A percentile compares a stretch with the other conserved stretches of the same genome.
Evolutionary conservation across 2,888 invertebrate species (phyloP).

Genomic region (Heliconius hortense): DNA sequence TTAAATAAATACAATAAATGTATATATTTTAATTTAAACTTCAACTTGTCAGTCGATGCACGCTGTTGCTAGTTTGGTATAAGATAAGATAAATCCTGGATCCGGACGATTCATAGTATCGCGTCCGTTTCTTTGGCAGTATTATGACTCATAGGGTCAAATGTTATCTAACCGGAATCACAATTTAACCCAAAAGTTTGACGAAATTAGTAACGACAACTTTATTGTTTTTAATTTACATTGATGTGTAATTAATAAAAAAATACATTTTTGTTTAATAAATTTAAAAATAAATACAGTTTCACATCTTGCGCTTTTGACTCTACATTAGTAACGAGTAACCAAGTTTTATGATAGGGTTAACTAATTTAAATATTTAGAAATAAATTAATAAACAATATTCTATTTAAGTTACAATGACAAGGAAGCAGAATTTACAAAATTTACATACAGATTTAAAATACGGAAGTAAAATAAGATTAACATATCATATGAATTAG

Average conservation of each 20-base stretch:
- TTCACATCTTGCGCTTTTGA: too few relatives aligned
- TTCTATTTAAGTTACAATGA: background rate
- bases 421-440: background rate
- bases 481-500: background rate
- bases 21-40: slow-evolving; percentile 5
- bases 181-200: slow-evolving; percentile 23
- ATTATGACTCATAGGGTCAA: slow-evolving; percentile 40
- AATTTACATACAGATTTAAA: background rate
- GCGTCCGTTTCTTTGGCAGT: slow-evolving; percentile 37
- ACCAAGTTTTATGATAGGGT: background rate
- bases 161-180: slow-evolving; percentile 43
- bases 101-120: slow-evolving; percentile 42
- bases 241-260: too few relatives aligned
- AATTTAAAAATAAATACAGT: too few relatives aligned
- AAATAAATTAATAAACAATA: background rate
- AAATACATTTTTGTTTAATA: too few relatives aligned
- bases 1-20: background rate
- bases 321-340: too few relatives aligned
- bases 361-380: background rate
- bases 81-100: slow-evolving; percentile 48
- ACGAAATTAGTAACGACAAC: slow-evolving; percentile 9
- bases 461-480: background rate
- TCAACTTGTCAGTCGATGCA: background rate
- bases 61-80: slow-evolving; percentile 25
- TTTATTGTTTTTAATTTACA: slow-evolving; percentile 1